Percentiles rank a stretch among this genome's conserved stretches.
Conservation (phyloP, 2,888 invertebrate species). For the Stenoptilia bipunctidactyla region DNA sequence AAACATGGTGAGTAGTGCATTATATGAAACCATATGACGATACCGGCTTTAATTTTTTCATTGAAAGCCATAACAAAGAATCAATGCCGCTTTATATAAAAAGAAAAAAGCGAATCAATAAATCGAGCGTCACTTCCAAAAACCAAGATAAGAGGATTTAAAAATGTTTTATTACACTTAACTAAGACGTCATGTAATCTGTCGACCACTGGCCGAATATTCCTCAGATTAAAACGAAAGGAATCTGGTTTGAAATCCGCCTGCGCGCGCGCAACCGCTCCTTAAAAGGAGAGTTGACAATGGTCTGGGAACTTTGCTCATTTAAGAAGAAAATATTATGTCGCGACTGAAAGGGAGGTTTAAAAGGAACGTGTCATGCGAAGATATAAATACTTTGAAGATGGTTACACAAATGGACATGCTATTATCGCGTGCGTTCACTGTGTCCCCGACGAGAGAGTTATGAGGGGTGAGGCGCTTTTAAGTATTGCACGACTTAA, state of each 20-base stretch:
- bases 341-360: constrained; percentile 50
- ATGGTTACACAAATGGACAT: not conserved
- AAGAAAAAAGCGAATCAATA: too few relatives aligned
- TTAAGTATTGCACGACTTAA: not conserved
- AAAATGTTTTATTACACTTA: constrained; percentile 1
- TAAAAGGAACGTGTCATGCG: constrained; percentile 26
- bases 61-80: too few relatives aligned
- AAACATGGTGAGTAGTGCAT: too few relatives aligned
- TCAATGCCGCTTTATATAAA: too few relatives aligned
- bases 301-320: constrained; percentile 67
- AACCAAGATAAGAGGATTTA: not conserved
- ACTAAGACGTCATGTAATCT: not conserved
- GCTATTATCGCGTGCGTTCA: not conserved
- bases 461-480: not conserved
- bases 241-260: constrained; percentile 49
- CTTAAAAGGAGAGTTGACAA: constrained; percentile 60
- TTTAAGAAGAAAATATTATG: constrained; percentile 66
- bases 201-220: constrained; percentile 4
- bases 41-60: too few relatives aligned
- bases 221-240: constrained; percentile 23
- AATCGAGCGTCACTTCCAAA: not conserved
- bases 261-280: constrained; percentile 42
- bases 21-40: too few relatives aligned
- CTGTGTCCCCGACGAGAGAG: not conserved
- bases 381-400: constrained; percentile 22